Percentiles rank a stretch among this genome's conserved stretches.
Conservation (phyloP, 2,797 vertebrate species). For the Alca torda region DNA sequence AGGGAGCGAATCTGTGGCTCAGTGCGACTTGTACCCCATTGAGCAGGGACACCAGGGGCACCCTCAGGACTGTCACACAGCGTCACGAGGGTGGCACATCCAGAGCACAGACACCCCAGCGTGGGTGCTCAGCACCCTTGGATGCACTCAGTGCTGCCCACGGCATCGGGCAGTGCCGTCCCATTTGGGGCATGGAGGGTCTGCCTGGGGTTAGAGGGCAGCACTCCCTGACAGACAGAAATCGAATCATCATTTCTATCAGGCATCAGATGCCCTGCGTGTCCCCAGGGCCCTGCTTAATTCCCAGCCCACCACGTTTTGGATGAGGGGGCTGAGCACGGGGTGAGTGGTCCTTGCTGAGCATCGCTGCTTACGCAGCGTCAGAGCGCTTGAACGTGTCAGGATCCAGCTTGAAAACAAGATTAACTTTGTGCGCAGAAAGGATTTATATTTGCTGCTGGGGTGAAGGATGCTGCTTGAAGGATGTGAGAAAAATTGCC, state of each 20-base stretch:
- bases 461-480: not conserved
- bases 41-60: not conserved
- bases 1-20: not conserved
- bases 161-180: not conserved
- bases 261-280: not conserved
- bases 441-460: not conserved
- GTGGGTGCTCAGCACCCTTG: not conserved
- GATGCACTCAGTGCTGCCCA: fast-evolving
- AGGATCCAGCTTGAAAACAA: not conserved
- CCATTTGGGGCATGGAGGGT: not conserved
- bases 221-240: not conserved
- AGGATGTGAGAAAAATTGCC: not conserved
- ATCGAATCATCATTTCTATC: not conserved
- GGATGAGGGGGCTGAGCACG: not conserved
- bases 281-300: not conserved
- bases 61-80: not conserved
- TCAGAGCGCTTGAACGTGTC: not conserved
- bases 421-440: not conserved
- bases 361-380: not conserved
- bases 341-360: not conserved
- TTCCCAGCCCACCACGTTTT: too few species aligned
- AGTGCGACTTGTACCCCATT: not conserved
- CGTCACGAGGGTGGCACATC: not conserved
- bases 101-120: not conserved
- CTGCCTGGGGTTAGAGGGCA: not conserved